Base-by-base conservation (phyloP, 2,888 invertebrate genomes). In the Lobophora halterata region DNA sequence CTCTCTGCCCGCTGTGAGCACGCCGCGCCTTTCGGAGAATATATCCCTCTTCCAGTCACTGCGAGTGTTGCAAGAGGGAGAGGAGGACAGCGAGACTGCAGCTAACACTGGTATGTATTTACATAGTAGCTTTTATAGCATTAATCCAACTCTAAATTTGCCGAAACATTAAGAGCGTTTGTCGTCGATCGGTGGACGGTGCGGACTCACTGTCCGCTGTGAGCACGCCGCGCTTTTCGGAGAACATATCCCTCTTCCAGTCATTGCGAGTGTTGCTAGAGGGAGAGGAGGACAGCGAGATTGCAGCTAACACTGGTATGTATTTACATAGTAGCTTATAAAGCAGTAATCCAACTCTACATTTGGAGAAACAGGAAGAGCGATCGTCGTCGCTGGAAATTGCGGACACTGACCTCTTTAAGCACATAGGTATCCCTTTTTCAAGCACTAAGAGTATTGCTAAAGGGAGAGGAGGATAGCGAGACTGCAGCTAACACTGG, bases 121-220 rank as follows among this genome's bases (percentile, higher is more conserved):
- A n/a, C n/a, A n/a, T n/a, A n/a, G n/a, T n/a, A n/a, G n/a, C n/a
- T n/a, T n/a, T n/a, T n/a, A n/a, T n/a, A n/a, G n/a, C n/a, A n/a
- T n/a, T n/a, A n/a, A n/a, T n/a, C 47, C 96, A 97, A 79, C 95
- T 96, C 0, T 97, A 96, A 64, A 96, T 97, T 74, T 96, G 97
- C 96, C 91, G 96, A 44, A 96, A 96, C 65, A 91, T 95, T 53
- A 96, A 96, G 79, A 92, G 90, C 38, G 91, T 95, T 16, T 89
- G 90, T 12, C 94, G 94, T 62, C 91, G 96, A 57, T 93, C 95
- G 18, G 86, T 91, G 21, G 80, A n/a, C n/a, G n/a, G n/a, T n/a
- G n/a, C n/a, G n/a, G n/a, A 80, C 2, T 72, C 78, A 28, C 39
- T 46, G n/a, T 70, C 81, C 14, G 59, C 74, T 1, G 72, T 77